Evolutionary conservation across 2,888 invertebrate genomes (phyloP).

Genomic region (Tetragnatha montana): DNA sequence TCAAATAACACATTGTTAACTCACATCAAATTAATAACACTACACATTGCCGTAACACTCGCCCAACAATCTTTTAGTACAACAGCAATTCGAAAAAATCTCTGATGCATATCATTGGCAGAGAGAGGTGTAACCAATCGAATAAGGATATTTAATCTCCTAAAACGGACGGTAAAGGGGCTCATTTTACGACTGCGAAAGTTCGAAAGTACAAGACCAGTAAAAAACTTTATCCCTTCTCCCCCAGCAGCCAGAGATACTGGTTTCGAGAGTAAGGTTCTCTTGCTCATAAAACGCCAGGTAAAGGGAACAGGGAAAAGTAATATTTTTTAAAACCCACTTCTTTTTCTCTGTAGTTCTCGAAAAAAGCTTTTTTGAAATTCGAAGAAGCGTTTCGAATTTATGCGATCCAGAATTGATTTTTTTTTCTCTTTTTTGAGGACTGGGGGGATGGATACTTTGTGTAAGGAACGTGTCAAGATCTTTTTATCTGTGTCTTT

Average conservation of each 20-base stretch:
- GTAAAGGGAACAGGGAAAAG: background rate
- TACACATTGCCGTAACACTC: no score
- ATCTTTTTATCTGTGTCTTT: no score
- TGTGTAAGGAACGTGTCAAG: background rate
- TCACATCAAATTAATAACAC: no score
- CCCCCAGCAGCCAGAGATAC: background rate
- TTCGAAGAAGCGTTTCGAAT: background rate
- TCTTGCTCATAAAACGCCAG: conserved; percentile 10
- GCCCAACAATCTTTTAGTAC: no score
- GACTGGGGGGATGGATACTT: background rate
- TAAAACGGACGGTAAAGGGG: conserved; percentile 17
- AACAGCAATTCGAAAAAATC: background rate
- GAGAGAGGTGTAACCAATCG: conserved; percentile 29
- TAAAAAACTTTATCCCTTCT: conserved; percentile 23
- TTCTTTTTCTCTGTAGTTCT: background rate
- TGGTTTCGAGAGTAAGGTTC: conserved; percentile 8
- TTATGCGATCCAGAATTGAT: background rate
- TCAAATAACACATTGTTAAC: background rate
- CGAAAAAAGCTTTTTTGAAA: background rate
- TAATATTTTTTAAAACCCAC: background rate
- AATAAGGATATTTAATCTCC: conserved; percentile 24
- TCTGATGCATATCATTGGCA: conserved; percentile 6
- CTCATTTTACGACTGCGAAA: conserved; percentile 9
- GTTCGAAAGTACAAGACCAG: conserved; percentile 26
- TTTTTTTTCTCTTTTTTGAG: background rate